Evolutionary conservation across 2,113 vertebrate species (phyloP), one percentile per base, ranked within the genome.

Genomic region (Larimichthys crocea): DNA sequence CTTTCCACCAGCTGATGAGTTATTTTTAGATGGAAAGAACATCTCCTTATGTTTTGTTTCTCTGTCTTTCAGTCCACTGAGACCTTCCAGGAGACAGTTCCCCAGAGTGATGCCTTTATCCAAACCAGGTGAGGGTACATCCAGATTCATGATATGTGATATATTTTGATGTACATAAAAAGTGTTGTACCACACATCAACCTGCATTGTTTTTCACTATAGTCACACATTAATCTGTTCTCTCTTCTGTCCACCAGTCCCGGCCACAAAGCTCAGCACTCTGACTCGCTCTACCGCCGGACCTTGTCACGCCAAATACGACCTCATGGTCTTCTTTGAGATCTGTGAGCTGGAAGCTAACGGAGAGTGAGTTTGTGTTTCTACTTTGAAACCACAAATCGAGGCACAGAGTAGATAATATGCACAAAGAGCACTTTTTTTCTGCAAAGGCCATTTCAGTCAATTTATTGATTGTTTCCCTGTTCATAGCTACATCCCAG

Each of bases 321-420:
- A 99, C 93, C 94, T 99, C 82, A 98, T 99, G 95, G 96, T 97
- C 46, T 99, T 98, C 95, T 99, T 99, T 29, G 98, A 99, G 94
- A 98, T 99, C 95, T 99, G 98, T 22, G 98, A 99, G 90, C 97
- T 99, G 92, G 98, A 99, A 82, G 97, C 98, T 81, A 99, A 98
- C 0, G 98, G 98, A 91, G 98, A 99, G 98, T 99, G 85, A 97
- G 98, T 97, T 70, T 48, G 17, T 24, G 14, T 66, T 65, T 26
- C 15, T 9, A 12, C 48, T 57, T 56, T 10, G 14, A 22, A 29
- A 24, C 24, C 42, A 19, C 5, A 60, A 69, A 74, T 5, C 16
- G 19, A 56, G 17, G 7, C 15, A 22, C 3, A 44, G 5, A 22
- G 29, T 40, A 53, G 14, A 40, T 53, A 10, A 11, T 10, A 11